Evolutionary conservation across 2,888 invertebrate species (phyloP), one percentile per base, ranked within the genome.

Genomic region (Scrobipalpa atriplicella): DNA sequence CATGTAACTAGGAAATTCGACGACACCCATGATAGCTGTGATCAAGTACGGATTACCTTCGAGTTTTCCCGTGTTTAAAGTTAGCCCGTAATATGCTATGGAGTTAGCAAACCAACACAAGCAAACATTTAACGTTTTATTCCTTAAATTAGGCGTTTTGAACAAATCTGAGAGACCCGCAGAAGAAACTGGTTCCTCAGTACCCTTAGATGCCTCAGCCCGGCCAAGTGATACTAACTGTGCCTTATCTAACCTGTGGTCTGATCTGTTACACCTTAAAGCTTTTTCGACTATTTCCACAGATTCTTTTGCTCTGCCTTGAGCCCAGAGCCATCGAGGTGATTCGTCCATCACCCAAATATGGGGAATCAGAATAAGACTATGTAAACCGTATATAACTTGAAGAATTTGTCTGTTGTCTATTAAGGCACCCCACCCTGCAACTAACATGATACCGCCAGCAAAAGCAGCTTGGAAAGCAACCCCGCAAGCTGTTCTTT

Each of bases 321-420:
- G 96, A 43, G 95, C 95, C 97, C 97, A 97, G 8, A 97, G 85
- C 97, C 97, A 98, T 16, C 97, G 94, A 0, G 97, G 97, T 8
- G 97, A 97, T 88, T 98, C 97, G 75, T 97, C 97, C 94, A 98
- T 95, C 5, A 97, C 87, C 97, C 97, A 97, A 94, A 96, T 97
- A 79, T 97, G 97, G 0, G 95, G 95, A 41, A 97, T 85, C 0
- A 97, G 93, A 0, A 97, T 80, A 18, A 95, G 84, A 64, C 96
- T 94, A 76, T 97, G 97, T 39, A 96, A 86, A 1, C 97, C 97
- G 77, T 97, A 97, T 2, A 96, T 87, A 0, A 96, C 91, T 89
- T 97, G 97, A n/a, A 97, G 92, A 74, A 95, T 84, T 84, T 95
- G 94, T 62, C 96, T 93, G 77, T 97, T 94, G 73, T 95, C 94